Conservation (phyloP, 2,113 vertebrate species). For the Vanacampus margaritifer region DNA sequence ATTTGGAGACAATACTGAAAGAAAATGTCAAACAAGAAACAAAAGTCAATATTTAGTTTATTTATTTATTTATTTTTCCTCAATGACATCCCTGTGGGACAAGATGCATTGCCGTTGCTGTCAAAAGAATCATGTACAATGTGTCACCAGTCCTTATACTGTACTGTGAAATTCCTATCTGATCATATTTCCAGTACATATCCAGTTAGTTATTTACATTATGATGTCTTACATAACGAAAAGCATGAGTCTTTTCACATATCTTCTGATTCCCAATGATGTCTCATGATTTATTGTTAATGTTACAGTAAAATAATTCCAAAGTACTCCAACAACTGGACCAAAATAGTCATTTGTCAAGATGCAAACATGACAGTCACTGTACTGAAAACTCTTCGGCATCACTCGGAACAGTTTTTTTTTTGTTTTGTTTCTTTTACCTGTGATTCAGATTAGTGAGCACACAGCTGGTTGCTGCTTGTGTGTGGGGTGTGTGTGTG, state of each 20-base stretch:
- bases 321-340: neutral
- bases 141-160: too few relatives aligned
- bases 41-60: too few relatives aligned
- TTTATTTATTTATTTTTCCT: too few relatives aligned
- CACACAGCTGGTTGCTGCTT: constrained; percentile 26
- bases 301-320: neutral
- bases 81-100: too few relatives aligned
- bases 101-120: too few relatives aligned
- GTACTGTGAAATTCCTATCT: neutral
- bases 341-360: neutral
- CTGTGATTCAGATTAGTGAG: constrained; percentile 21
- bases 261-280: too few relatives aligned
- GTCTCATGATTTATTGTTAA: neutral
- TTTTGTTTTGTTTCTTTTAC: constrained; percentile 5
- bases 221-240: neutral
- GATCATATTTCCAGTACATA: neutral
- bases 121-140: neutral
- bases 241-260: too few relatives aligned
- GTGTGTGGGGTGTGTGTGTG: neutral
- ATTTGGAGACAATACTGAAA: too few relatives aligned
- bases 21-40: too few relatives aligned
- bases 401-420: neutral
- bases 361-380: neutral
- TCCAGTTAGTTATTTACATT: neutral
- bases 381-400: neutral